These are phyloP conservation scores for Chunga burmeisteri DNA, from an alignment of 2,113 vertebrate species.

Conservation along the genomic window DNA sequence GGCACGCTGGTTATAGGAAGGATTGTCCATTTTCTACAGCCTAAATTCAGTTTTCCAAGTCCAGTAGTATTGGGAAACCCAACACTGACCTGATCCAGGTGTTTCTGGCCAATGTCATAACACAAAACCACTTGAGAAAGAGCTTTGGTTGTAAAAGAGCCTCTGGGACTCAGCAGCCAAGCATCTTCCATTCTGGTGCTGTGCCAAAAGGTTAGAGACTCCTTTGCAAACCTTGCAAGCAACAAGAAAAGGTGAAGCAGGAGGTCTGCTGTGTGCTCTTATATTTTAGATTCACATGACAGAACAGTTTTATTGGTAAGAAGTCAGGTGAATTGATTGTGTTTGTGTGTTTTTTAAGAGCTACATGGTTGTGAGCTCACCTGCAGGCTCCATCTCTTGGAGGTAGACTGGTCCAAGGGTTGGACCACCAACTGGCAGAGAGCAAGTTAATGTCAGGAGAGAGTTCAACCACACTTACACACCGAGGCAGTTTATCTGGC, in stretches of 20 bases:
- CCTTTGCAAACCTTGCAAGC: background rate
- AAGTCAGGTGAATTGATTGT: background rate
- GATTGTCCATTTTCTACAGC: background rate
- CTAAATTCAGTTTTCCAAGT: background rate
- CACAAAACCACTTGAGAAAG: background rate
- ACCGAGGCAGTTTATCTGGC: background rate
- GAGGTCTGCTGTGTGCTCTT: background rate
- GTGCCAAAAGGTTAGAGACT: background rate
- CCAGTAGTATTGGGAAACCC: background rate
- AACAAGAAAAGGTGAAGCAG: background rate
- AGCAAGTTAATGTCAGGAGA: background rate
- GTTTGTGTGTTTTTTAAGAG: background rate
- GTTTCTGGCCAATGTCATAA: background rate
- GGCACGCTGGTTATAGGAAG: fast-evolving
- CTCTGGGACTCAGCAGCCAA: background rate
- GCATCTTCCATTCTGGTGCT: background rate
- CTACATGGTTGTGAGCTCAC: background rate
- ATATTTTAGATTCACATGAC: background rate
- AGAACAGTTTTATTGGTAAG: background rate
- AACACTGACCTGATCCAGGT: background rate
- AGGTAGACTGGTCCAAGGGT: background rate
- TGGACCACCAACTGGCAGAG: background rate
- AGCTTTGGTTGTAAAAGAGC: background rate
- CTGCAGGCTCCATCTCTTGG: background rate
- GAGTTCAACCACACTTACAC: background rate